These are phyloP conservation scores for Sycophila sp. DNA, from an alignment of 1,140 invertebrate species.

Conservation along the genomic window DNA sequence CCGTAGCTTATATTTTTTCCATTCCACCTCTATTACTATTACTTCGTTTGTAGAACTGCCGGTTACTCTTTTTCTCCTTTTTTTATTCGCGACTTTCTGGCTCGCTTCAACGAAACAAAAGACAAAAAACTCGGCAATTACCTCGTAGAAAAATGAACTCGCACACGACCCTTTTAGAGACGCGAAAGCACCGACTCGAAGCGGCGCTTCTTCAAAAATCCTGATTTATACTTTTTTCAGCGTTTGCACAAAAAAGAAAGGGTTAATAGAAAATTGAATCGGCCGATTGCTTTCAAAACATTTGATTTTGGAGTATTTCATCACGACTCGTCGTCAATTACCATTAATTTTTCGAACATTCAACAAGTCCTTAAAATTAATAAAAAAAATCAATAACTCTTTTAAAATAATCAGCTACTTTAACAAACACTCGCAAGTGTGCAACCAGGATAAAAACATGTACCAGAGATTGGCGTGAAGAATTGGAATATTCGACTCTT, in stretches of 20 bases:
- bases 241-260: too few relatives aligned
- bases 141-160: conserved; percentile 2
- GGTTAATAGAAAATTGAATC: too few relatives aligned
- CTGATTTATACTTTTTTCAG: too few relatives aligned
- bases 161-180: neutral
- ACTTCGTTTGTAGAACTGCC: conserved; percentile 26
- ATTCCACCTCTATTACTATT: conserved; percentile 29
- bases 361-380: too few relatives aligned
- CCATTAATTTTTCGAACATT: too few relatives aligned
- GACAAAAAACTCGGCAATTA: neutral
- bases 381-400: neutral
- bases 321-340: too few relatives aligned
- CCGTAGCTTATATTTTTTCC: conserved; percentile 39
- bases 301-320: too few relatives aligned
- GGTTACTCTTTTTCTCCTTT: neutral
- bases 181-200: too few relatives aligned
- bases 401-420: neutral
- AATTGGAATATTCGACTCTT: conserved; percentile 4
- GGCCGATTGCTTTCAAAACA: too few relatives aligned
- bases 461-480: conserved; percentile 16
- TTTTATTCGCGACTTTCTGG: conserved; percentile 8
- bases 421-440: conserved; percentile 2
- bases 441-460: neutral
- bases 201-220: too few relatives aligned
- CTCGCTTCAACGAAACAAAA: conserved; percentile 27